Conservation (phyloP, 2,797 vertebrate species). For the Squalus acanthias region DNA sequence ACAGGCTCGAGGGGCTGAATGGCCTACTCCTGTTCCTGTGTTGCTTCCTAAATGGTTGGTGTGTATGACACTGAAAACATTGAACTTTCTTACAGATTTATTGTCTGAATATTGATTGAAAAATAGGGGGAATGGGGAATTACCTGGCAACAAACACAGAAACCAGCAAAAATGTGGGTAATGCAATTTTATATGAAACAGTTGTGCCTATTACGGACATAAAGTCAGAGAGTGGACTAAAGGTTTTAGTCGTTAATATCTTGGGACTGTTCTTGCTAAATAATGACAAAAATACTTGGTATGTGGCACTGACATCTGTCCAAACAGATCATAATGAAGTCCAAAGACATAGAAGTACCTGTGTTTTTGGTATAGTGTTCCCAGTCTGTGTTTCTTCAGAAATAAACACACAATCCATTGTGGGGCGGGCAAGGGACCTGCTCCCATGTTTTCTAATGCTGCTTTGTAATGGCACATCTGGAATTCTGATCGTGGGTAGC, state of each 20-base stretch:
- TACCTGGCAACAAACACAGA: slow-evolving; percentile 62
- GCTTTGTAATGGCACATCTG: neutral
- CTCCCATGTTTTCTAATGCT: neutral
- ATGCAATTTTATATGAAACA: slow-evolving; percentile 98
- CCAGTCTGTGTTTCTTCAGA: neutral
- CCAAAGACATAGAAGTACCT: too few relatives aligned
- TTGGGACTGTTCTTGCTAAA: slow-evolving; percentile 96
- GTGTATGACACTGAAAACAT: neutral
- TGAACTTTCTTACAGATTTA: neutral
- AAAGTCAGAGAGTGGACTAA: slow-evolving; percentile 95
- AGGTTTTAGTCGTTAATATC: slow-evolving; percentile 99
- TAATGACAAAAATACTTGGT: slow-evolving; percentile 98
- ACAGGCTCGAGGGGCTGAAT: neutral
- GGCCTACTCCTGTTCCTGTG: neutral
- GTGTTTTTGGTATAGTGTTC: neutral
- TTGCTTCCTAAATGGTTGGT: neutral
- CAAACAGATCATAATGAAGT: too few relatives aligned
- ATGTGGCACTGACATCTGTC: slow-evolving; percentile 41
- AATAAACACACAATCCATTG: neutral
- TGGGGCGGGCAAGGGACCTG: too few relatives aligned
- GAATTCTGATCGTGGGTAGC: neutral
- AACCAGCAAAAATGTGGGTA: slow-evolving; percentile 99
- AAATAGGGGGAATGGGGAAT: neutral
- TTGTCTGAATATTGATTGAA: neutral
- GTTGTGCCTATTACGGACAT: slow-evolving; percentile 99